A percentile compares a stretch with the other conserved stretches of the same genome.
phyloP scores from a whole-genome alignment of 2,888 invertebrate species.

The Antheraea yamamai region DNA sequence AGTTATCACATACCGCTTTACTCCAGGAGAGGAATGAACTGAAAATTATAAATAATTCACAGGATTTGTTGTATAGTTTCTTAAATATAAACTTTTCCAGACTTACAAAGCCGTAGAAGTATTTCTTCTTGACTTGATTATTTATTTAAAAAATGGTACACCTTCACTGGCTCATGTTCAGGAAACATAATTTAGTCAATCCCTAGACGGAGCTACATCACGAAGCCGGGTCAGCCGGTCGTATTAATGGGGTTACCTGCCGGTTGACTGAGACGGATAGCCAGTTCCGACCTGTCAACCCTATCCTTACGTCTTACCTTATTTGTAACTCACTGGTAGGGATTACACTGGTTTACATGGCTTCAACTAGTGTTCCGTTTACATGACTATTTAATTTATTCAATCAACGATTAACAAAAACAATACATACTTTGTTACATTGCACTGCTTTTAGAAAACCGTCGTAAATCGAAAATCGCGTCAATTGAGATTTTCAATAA shows the following conservation, averaged over 20 bases:
- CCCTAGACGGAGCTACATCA: slow-evolving; percentile 34
- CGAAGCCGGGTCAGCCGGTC: slow-evolving; percentile 42
- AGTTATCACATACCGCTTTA: too few species aligned
- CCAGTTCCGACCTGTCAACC: slow-evolving; percentile 38
- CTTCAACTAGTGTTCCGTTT: background rate
- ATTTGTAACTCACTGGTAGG: slow-evolving; percentile 33
- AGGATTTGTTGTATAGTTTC: background rate
- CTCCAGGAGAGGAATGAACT: background rate
- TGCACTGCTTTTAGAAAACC: too few species aligned
- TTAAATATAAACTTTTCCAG: background rate
- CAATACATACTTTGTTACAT: too few species aligned
- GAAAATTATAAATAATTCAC: background rate
- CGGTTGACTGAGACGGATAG: slow-evolving; percentile 42
- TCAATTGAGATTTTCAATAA: too few species aligned
- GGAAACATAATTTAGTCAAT: slow-evolving; percentile 35
- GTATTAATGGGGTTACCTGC: slow-evolving; percentile 52
- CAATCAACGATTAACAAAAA: background rate
- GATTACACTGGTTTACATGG: background rate
- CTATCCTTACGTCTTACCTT: slow-evolving; percentile 30
- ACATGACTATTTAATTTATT: background rate
- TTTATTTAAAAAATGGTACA: slow-evolving; percentile 16
- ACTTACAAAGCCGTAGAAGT: background rate
- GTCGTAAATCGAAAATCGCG: too few species aligned
- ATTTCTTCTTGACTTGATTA: slow-evolving; percentile 8
- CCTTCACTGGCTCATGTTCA: slow-evolving; percentile 13